Conservation (phyloP, 2,113 vertebrate species). For the Syngnathus floridae region DNA sequence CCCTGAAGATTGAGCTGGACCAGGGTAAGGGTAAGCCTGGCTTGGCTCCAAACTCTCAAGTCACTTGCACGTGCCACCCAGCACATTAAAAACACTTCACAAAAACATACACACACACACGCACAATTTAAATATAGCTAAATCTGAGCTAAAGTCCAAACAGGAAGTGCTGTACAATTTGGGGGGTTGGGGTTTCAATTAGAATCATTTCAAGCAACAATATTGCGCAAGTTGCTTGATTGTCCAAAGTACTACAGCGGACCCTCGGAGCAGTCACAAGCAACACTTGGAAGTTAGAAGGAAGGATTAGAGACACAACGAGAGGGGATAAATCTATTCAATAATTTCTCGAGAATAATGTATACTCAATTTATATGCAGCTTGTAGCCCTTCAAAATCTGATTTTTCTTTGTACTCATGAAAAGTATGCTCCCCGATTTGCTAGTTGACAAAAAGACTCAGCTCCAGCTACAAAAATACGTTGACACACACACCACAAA, state of each 20-base stretch:
- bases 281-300: not conserved
- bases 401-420: too few relatives aligned
- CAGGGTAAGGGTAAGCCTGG: not conserved
- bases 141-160: slow-evolving; percentile 48
- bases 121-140: slow-evolving; percentile 73
- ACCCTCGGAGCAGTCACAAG: not conserved
- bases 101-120: slow-evolving; percentile 31
- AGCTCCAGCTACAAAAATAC: too few relatives aligned
- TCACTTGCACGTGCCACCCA: slow-evolving; percentile 28
- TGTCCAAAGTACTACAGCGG: not conserved
- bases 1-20: slow-evolving; percentile 14
- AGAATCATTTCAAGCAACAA: not conserved
- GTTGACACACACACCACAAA: too few relatives aligned
- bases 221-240: not conserved
- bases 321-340: too few relatives aligned
- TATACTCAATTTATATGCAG: too few relatives aligned
- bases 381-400: too few relatives aligned
- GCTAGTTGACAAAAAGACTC: too few relatives aligned
- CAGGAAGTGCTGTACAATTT: slow-evolving; percentile 55
- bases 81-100: not conserved
- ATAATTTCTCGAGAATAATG: too few relatives aligned
- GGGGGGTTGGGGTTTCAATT: slow-evolving; percentile 14
- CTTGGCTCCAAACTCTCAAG: slow-evolving; percentile 3
- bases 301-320: not conserved
- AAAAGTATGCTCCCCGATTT: too few relatives aligned